Percentiles rank a stretch among this genome's conserved stretches.
phyloP scores from a whole-genome alignment of 2,888 invertebrate species.

The Lycia hirtaria region DNA sequence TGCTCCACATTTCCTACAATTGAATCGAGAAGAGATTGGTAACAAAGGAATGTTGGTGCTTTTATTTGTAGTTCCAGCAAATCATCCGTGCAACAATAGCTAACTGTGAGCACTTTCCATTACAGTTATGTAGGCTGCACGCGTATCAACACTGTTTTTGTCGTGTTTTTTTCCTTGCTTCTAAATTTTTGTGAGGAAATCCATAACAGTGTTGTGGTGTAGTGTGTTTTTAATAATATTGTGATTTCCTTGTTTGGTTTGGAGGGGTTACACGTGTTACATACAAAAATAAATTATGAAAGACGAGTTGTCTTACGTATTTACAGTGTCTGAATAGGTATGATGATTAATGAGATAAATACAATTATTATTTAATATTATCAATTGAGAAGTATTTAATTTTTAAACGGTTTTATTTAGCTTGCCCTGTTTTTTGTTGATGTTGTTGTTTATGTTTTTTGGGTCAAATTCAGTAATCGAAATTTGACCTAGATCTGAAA shows the following conservation, averaged over 20 bases:
- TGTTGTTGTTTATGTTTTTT: too few species aligned
- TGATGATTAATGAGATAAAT: neutral
- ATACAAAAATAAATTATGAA: too few species aligned
- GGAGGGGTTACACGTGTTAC: too few species aligned
- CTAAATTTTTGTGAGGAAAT: neutral
- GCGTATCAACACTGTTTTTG: constrained; percentile 8
- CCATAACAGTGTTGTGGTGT: neutral
- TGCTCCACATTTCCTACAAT: neutral
- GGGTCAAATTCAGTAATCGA: too few species aligned
- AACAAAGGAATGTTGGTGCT: constrained; percentile 5
- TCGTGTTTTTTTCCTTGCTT: constrained; percentile 1
- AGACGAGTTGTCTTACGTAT: too few species aligned
- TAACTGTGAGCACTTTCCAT: constrained; percentile 13
- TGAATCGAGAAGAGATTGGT: constrained; percentile 1
- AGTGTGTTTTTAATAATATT: neutral
- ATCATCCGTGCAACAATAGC: constrained; percentile 5
- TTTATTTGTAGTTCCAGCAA: constrained; percentile 11
- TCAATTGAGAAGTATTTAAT: neutral
- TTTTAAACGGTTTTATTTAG: too few species aligned
- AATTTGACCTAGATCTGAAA: too few species aligned
- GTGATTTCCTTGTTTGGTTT: too few species aligned
- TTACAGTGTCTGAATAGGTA: too few species aligned
- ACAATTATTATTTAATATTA: neutral
- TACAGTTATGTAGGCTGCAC: constrained; percentile 12
- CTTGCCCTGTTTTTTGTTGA: too few species aligned